Evolutionary conservation across 2,888 invertebrate species (phyloP).

Genomic region (Mellilla xanthometata): DNA sequence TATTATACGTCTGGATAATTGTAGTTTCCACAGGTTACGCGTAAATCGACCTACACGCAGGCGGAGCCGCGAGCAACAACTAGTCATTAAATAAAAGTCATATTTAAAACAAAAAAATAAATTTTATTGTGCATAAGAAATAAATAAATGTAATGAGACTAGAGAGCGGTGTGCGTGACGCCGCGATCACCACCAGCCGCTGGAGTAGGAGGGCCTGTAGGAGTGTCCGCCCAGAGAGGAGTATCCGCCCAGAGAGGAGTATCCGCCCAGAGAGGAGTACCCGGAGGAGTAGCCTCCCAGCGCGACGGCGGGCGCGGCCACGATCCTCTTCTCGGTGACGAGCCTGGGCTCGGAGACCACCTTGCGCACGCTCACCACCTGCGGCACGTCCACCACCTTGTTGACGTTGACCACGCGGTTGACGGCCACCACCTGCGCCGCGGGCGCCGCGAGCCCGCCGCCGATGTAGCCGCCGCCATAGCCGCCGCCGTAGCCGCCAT

Average conservation of each 20-base stretch:
- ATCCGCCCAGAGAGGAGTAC: constrained; percentile 20
- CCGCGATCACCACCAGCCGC: constrained; percentile 35
- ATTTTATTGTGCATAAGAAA: constrained; percentile 1
- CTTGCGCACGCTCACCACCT: constrained; percentile 35
- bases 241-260: constrained; percentile 19
- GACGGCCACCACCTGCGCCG: constrained; percentile 26
- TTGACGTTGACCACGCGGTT: constrained; percentile 32
- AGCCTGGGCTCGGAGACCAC: constrained; percentile 35
- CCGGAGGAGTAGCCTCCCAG: too few species aligned
- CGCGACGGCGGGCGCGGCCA: constrained; percentile 24
- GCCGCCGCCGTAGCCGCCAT: constrained; percentile 23
- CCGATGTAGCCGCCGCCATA: constrained; percentile 18
- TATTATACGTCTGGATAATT: too few species aligned
- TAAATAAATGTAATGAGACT: too few species aligned
- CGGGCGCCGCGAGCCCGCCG: constrained; percentile 20
- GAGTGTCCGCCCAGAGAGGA: constrained; percentile 8
- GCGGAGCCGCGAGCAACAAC: too few species aligned
- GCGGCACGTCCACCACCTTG: constrained; percentile 31
- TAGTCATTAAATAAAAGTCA: too few species aligned
- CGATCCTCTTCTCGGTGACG: constrained; percentile 31
- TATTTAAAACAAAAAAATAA: too few species aligned
- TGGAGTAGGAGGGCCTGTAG: neutral
- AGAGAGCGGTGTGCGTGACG: too few species aligned
- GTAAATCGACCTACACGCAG: too few species aligned
- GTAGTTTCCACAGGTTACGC: too few species aligned